Evolutionary conservation across 2,888 invertebrate species (phyloP).

Genomic region (Ceriagrion tenellum): DNA sequence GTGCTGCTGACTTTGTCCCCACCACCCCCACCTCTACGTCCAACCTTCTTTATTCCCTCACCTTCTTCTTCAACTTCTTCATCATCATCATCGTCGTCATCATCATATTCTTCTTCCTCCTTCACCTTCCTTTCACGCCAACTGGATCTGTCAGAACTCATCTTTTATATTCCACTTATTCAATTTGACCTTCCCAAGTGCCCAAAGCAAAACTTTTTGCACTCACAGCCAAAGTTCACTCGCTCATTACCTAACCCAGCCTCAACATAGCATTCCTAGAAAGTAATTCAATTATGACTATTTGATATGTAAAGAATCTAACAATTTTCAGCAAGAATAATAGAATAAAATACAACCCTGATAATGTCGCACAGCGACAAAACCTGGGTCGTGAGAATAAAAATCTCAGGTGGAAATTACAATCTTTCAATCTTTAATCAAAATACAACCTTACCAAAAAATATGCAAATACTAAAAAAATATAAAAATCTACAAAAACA

Average conservation of each 20-base stretch:
- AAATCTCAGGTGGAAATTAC: too few relatives aligned
- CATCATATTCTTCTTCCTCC: constrained; percentile 75
- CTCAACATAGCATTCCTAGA: not conserved
- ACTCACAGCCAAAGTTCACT: not conserved
- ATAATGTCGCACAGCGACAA: too few relatives aligned
- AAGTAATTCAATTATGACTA: not conserved
- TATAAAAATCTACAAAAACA: too few relatives aligned
- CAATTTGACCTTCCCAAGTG: not conserved
- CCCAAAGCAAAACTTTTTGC: not conserved
- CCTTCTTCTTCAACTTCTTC: constrained; percentile 81
- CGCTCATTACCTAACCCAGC: not conserved
- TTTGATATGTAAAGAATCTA: too few relatives aligned
- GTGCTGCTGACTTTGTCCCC: constrained; percentile 69
- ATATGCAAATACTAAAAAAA: too few relatives aligned
- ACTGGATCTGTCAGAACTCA: constrained; percentile 48
- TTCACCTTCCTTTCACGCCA: constrained; percentile 53
- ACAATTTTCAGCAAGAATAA: too few relatives aligned
- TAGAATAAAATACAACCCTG: too few relatives aligned
- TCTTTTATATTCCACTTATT: not conserved
- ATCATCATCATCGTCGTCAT: constrained; percentile 74
- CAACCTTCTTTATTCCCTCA: constrained; percentile 72
- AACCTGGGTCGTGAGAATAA: too few relatives aligned
- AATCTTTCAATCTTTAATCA: too few relatives aligned
- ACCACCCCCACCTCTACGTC: constrained; percentile 66
- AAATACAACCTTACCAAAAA: too few relatives aligned